Conservation (phyloP, 2,888 invertebrate genomes). For the Erpobdella octoculata region DNA sequence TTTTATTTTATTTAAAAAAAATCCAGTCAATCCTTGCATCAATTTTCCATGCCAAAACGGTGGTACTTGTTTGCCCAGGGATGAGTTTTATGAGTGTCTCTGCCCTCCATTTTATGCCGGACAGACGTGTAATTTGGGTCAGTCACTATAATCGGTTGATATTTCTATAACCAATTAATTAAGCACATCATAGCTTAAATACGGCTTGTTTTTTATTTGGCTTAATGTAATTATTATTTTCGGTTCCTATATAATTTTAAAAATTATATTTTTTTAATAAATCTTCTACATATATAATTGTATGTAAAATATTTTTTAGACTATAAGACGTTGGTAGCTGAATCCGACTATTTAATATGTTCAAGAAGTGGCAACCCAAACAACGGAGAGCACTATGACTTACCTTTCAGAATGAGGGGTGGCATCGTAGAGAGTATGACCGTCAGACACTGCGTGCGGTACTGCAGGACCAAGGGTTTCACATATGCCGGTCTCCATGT, state of each 20-base stretch:
- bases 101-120: conserved; percentile 7
- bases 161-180: neutral
- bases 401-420: neutral
- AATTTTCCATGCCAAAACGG: conserved; percentile 9
- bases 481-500: neutral
- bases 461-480: conserved; percentile 15
- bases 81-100: neutral
- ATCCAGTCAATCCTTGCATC: conserved; percentile 9
- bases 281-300: no score
- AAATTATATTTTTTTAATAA: no score
- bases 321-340: neutral
- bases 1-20: no score
- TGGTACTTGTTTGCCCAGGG: conserved; percentile 5
- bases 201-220: neutral
- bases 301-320: neutral
- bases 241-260: neutral
- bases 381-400: neutral
- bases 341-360: neutral
- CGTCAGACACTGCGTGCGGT: neutral
- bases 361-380: conserved; percentile 10
- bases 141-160: neutral
- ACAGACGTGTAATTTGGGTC: neutral
- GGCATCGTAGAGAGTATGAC: neutral
- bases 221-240: neutral
- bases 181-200: neutral